These are phyloP conservation scores for Auanema freiburgensis DNA, from an alignment of 2,888 invertebrate species.

Conservation along the genomic window DNA sequence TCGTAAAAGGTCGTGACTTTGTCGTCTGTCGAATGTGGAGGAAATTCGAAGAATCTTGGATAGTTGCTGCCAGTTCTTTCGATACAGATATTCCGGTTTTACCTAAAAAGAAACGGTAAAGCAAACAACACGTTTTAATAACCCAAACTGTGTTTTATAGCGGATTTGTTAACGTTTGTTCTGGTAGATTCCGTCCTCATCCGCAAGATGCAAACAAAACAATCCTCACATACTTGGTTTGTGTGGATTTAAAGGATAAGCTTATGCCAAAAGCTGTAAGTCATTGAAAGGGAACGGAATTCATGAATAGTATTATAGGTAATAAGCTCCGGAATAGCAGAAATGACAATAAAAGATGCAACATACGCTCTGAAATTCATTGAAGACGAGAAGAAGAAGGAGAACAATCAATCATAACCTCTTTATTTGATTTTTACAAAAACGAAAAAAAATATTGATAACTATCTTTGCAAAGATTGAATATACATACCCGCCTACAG, in stretches of 20 bases:
- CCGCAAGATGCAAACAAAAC: conserved; percentile 14
- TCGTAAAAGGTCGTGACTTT: conserved; percentile 24
- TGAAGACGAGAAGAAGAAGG: conserved; percentile 17
- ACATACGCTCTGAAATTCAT: conserved; percentile 17
- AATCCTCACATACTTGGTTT: conserved; percentile 19
- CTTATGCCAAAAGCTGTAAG: conserved; percentile 23
- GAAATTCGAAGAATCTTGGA: conserved; percentile 11
- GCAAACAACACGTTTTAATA: neutral
- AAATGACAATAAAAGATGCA: conserved; percentile 22
- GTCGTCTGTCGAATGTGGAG: conserved; percentile 26
- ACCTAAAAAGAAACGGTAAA: conserved; percentile 24
- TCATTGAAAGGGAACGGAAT: neutral
- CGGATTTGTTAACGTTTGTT: conserved; percentile 18
- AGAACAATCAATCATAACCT: conserved; percentile 2
- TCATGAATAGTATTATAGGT: conserved; percentile 10
- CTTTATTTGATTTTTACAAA: too few species aligned
- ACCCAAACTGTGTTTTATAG: conserved; percentile 5
- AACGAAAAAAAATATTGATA: too few species aligned
- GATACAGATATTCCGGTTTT: conserved; percentile 20
- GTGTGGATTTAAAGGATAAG: conserved; percentile 23
- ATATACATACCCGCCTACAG: too few species aligned
- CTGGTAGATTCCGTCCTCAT: conserved; percentile 19
- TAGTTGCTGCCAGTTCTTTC: conserved; percentile 24
- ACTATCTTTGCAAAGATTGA: too few species aligned
- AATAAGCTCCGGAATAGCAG: conserved; percentile 16